These are phyloP conservation scores for Sphenodon punctatus DNA, from an alignment of 2,797 vertebrate genomes.

Conservation along the genomic window DNA sequence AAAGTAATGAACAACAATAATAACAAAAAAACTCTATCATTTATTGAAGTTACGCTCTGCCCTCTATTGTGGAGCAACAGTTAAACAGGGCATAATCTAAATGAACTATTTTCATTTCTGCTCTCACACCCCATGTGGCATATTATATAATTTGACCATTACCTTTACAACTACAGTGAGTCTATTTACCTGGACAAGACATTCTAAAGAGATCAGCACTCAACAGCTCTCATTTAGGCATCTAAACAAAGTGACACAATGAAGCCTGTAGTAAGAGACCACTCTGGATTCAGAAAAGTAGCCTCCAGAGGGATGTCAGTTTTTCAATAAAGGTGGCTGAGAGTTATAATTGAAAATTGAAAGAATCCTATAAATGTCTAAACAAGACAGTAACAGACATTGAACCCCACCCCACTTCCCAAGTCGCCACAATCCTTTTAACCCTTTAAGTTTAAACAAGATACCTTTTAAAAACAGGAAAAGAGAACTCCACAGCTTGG, in stretches of 20 bases:
- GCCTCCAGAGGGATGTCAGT: slow-evolving; percentile 9
- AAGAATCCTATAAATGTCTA: slow-evolving; percentile 9
- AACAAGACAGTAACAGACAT: slow-evolving; percentile 15
- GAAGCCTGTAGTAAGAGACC: background rate
- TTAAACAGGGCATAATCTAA: background rate
- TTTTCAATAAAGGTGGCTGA: slow-evolving; percentile 21
- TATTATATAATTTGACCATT: background rate
- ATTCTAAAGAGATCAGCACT: background rate
- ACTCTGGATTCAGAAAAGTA: background rate
- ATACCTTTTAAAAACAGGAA: background rate
- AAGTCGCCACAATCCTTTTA: background rate
- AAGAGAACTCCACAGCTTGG: no score
- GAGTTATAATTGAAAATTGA: slow-evolving; percentile 26
- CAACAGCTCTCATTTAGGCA: background rate
- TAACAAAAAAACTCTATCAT: slow-evolving; percentile 19
- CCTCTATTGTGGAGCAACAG: slow-evolving; percentile 26
- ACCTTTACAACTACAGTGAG: background rate
- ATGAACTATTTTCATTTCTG: no score
- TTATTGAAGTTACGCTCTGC: slow-evolving; percentile 21
- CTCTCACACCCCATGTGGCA: background rate
- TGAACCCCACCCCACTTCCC: background rate
- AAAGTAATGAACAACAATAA: no score
- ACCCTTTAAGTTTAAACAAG: slow-evolving; percentile 17
- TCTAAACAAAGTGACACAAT: rapidly evolving
- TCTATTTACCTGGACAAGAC: background rate